Base-by-base conservation (phyloP, 1,140 invertebrate species). In the Heterodera schachtii region DNA sequence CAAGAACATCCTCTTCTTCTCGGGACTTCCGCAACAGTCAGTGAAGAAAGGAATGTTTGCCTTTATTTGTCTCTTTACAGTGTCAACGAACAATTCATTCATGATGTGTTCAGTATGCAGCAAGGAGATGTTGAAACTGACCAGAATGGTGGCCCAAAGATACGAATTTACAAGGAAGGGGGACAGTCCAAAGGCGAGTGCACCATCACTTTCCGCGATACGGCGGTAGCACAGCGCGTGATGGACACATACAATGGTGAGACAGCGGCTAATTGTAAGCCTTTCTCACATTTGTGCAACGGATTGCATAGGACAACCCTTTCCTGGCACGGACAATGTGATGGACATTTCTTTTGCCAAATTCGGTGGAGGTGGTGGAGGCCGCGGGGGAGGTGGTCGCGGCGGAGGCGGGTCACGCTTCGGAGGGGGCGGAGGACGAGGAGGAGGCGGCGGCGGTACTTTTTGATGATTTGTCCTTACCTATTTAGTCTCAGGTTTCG, bases 371-470 rank as follows among this genome's bases (percentile, higher is more conserved):
- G 76, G 86, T 47, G 80, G 83, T 31, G 76, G 81, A 3, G 78
- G 84, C 3, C 46, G 83, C 11, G 64, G 83, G 49, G 84, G 86
- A 69, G 75, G 86, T 64, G 75, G 87, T 21, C 64, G 83, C 41
- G 80, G 87, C 74, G 80, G 87, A 49, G 84, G 84, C 31, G 81
- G 89, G 21, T 83, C 84, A 93, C 93, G 92, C 60, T 93, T 93
- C 31, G 91, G 92, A 57, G 92, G 93, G n/a, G 93, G 94, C 82
- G 92, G 93, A 21, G 91, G 93, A 2, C 92, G 90, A 92, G 79
- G 52, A 21, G 80, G 80, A 3, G 49, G 79, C 4, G 57, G 57
- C 16, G 57, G 57, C 57, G 57, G 57, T 60, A 60, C 1, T 11
- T 19, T 19, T 1, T 0, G 57, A 16, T 64, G 57, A 16, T 64